Evolutionary conservation across 2,113 vertebrate genomes (phyloP), one percentile per base, ranked within the genome.

Genomic region (Psettodes erumei): DNA sequence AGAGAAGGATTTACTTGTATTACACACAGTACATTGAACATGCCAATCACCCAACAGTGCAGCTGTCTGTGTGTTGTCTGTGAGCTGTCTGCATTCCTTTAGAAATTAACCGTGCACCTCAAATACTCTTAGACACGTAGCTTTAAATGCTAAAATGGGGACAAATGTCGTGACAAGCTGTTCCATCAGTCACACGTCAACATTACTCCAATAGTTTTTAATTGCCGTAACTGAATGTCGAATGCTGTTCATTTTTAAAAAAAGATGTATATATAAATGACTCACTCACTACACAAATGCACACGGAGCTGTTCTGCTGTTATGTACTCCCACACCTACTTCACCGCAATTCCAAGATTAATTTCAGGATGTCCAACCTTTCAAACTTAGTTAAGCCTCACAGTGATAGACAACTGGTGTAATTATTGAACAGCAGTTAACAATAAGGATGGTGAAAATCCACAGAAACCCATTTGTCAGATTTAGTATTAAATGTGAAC

Each of bases 1-100:
- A 88, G 85, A 90, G 81, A 83, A 82, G 87, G 88, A 89, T 88
- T 91, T 87, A 84, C 88, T 83, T 85, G 79, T 67, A 69, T 93
- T 91, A 88, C 78, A 67, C 82, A 90, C 86, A 90, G 86, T 74
- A 76, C 89, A 92, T 89, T 90, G 87, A 88, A 91, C 87, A 64
- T 77, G 91, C 70, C 91, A 92, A 86, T 93, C 91, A 93, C 37
- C 69, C 28, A 10, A 56, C 54, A 75, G 76, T 67, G 87, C 90
- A 90, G 91, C 81, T 90, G 86, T 88, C 89, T 79, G 85, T 60
- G 81, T 82, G 85, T 86, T 82, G 86, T 88, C 79, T 77, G 77
- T 71, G 76, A 86, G 85, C 82, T 81, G 81, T 88, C 87, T 88
- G 82, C 91, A 90, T 90, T 90, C 89, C 88, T 90, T 86, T 79